Base-by-base conservation (phyloP, 1,140 invertebrate genomes). In the Littorina saxatilis region DNA sequence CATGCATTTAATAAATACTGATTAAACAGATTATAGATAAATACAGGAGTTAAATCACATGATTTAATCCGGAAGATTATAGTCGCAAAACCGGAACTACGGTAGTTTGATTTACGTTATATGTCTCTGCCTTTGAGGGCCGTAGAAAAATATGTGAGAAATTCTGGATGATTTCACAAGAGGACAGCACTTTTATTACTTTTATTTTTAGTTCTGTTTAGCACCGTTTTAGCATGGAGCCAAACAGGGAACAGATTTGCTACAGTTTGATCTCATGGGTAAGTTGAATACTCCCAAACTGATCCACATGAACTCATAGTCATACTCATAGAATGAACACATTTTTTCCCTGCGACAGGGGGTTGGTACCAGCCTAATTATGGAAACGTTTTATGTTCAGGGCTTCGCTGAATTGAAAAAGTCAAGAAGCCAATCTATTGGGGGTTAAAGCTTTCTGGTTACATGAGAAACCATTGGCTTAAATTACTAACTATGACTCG, bases 191-290 rank as follows among this genome's bases (percentile, higher is more conserved):
- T 47, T n/a, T 73, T n/a, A n/a, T 5, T 39, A 73, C 39, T 23
- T 73, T 50, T 20, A 47, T 29, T 23, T 29, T 50, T 52, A 29
- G 17, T 63, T n/a, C 27, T 78, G n/a, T 55, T 29, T 58, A 37
- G 27, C 5, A n/a, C 52, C 35, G 43, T 50, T 77, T 61, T 35
- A 77, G 17, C n/a, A 78, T 78, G 76, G 76, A 78, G 39, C 55
- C 76, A 32, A 87, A 90, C 66, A 85, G 86, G 81, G 87, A 89
- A 63, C 82, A 87, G 77, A 83, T 90, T 50, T 90, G 86, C 80
- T 84, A 88, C 83, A 90, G 89, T 80, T 82, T 90, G 4, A 87
- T 88, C 40, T 87, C 83, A 50, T 90, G 89, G 89, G 89, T 90
- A 87, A 85, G 81, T 76, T 43, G 5, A 61, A 61, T 7, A 20